phyloP scores from a whole-genome alignment of 2,113 vertebrate genomes.

The Nettapus auritus region DNA sequence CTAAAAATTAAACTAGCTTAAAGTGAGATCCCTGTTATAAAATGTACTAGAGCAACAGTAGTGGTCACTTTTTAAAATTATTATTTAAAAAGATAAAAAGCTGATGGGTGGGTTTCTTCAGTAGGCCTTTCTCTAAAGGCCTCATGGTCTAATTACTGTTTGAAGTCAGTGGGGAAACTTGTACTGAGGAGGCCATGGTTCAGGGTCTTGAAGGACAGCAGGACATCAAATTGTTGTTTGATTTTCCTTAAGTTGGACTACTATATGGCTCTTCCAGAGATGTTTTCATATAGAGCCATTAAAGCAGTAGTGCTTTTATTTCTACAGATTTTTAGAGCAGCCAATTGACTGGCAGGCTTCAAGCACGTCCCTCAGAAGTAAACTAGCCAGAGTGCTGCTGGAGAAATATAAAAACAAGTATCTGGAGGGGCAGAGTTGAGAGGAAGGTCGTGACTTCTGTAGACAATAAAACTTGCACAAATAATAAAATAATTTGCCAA shows the following conservation, averaged over 20 bases:
- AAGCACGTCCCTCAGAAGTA: not conserved
- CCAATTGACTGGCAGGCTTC: not conserved
- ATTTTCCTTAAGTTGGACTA: not conserved
- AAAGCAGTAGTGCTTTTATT: not conserved
- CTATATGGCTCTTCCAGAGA: not conserved
- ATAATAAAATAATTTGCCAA: not conserved
- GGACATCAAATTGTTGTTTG: not conserved
- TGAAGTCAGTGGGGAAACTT: not conserved
- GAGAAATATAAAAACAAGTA: not conserved
- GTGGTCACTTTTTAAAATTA: not conserved
- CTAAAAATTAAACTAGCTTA: not conserved
- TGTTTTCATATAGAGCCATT: not conserved
- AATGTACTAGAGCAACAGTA: not conserved
- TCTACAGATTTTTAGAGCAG: not conserved
- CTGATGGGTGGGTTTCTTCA: not conserved
- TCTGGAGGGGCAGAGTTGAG: not conserved
- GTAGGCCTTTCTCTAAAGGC: rapidly evolving
- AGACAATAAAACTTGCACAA: not conserved
- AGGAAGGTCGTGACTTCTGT: not conserved
- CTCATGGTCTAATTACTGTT: not conserved
- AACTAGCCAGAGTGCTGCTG: not conserved
- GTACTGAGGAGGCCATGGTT: not conserved
- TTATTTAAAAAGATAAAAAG: not conserved
- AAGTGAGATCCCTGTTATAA: not conserved
- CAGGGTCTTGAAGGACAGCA: not conserved